Base-by-base conservation (phyloP, 2,888 invertebrate genomes). In the Platycnemis pennipes region DNA sequence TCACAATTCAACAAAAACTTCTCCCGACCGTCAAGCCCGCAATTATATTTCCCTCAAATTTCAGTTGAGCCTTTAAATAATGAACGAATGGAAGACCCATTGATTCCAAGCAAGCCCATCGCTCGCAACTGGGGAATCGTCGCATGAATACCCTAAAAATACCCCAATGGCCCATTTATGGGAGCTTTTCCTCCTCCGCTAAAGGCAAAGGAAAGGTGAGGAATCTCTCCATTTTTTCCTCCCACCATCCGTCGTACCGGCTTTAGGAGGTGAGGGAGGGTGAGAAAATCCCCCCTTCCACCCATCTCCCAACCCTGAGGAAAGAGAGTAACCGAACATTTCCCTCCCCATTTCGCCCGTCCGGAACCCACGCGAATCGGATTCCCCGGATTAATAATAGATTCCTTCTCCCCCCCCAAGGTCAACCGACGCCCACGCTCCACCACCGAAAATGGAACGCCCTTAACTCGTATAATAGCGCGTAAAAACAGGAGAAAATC, bases 381-480 rank as follows among this genome's bases (percentile, higher is more conserved):
- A 77, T 77, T 77, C 77, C 77, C 77, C 37, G 77, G 77, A 77
- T 77, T 77, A 77, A 77, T 77, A 37, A 77, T 77, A 77, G 77
- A 77, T 77, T 77, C 77, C 77, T 37, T 37, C 11, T 26, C 77
- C 31, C 37, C 37, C 77, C 31, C 37, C 77, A 77, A 77, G 77
- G 77, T 77, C 77, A 77, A 37, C 37, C 11, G 77, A 37, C 77
- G 37, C 77, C 77, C 77, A 77, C 77, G 77, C 37, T 37, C 22
- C 31, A 31, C 37, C 31, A 13, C 77, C 37, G 37, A 77, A 77
- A 77, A 77, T 77, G 37, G 77, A 77, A 77, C 77, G 77, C 77
- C 77, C 37, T 77, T 11, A 37, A 13, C 77, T 13, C 77, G 37
- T 77, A 77, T n/a, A 49, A 77, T 77, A 77, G 77, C 77, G 13